Conservation (phyloP, 1,140 invertebrate species). For the Drosophila lacertosa region DNA sequence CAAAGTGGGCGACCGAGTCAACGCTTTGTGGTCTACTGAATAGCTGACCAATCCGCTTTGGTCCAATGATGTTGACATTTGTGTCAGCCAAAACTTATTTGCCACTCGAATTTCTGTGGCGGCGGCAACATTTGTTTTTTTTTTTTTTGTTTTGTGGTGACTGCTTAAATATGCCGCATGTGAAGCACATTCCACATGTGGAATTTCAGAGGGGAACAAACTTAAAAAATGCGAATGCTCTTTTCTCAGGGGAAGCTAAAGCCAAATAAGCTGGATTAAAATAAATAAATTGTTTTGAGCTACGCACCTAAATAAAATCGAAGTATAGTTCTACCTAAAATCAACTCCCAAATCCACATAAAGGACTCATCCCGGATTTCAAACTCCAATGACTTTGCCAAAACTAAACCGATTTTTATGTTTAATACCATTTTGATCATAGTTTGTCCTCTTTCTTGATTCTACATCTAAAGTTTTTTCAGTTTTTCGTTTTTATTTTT, state of each 20-base stretch:
- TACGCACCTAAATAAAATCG: no score
- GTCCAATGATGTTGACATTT: constrained; percentile 73
- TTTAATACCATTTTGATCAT: no score
- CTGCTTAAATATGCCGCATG: constrained; percentile 33
- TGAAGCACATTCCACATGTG: constrained; percentile 31
- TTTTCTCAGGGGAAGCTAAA: not conserved
- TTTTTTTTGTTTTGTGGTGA: no score
- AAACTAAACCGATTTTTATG: no score
- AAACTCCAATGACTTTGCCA: no score
- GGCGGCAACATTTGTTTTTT: constrained; percentile 48
- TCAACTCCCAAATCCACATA: no score
- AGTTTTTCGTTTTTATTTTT: no score
- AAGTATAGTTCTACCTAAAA: no score
- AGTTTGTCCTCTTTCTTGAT: no score
- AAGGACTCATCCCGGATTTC: no score
- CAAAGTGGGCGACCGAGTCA: constrained; percentile 42
- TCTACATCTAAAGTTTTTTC: no score
- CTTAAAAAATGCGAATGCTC: not conserved
- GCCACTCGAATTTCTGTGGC: constrained; percentile 68
- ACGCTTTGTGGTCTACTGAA: constrained; percentile 34
- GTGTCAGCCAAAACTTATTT: constrained; percentile 60
- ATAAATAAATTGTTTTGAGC: no score
- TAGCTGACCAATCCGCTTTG: constrained; percentile 35
- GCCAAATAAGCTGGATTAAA: not conserved
- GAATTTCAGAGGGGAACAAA: constrained; percentile 52